Evolutionary conservation across 2,113 vertebrate species (phyloP).

Genomic region (Tychaedon coryphoeus): DNA sequence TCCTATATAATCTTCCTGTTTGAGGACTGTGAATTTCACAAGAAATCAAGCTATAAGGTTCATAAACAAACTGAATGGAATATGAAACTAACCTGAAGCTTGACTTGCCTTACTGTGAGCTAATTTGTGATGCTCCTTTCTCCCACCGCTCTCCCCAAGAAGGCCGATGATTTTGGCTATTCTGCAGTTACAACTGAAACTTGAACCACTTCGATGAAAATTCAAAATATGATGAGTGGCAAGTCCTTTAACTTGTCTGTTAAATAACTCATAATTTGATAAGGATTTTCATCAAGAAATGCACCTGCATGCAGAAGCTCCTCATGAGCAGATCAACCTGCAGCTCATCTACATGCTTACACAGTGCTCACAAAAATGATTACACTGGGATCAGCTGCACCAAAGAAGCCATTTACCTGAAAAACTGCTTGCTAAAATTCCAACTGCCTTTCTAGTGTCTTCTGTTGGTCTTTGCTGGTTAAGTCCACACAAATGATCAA

Average conservation of each 20-base stretch:
- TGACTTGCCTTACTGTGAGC: neutral
- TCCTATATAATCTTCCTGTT: neutral
- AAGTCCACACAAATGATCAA: constrained; percentile 76
- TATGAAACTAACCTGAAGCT: neutral
- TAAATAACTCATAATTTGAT: neutral
- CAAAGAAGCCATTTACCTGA: constrained; percentile 70
- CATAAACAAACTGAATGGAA: neutral
- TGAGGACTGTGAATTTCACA: neutral
- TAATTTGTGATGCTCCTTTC: neutral
- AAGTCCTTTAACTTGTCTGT: neutral
- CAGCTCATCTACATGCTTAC: neutral
- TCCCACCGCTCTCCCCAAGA: neutral
- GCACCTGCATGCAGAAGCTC: neutral
- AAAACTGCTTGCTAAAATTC: constrained; percentile 56
- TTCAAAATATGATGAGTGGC: neutral
- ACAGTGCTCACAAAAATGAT: neutral
- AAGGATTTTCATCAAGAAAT: neutral
- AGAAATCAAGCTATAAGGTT: neutral
- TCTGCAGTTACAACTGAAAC: neutral
- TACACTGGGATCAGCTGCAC: neutral
- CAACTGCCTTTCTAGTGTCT: constrained; percentile 41
- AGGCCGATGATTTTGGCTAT: neutral
- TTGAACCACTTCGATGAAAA: neutral
- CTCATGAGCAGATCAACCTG: neutral
- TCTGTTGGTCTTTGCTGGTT: constrained; percentile 61